Conservation (phyloP, 2,797 vertebrate species). For the Cygnus olor region DNA sequence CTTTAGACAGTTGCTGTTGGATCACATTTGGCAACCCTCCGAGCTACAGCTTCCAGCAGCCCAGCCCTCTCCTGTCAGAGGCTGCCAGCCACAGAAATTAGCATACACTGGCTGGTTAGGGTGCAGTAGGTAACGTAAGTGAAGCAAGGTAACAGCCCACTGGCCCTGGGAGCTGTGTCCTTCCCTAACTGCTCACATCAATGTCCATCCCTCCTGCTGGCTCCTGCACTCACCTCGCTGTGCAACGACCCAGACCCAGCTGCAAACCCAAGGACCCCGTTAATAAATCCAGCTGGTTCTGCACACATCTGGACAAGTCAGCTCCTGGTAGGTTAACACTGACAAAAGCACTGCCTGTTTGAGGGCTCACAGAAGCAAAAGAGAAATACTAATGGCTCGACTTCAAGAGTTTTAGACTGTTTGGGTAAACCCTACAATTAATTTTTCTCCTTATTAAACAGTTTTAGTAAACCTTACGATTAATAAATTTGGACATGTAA, state of each 20-base stretch:
- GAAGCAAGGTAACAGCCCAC: background rate
- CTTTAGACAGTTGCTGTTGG: background rate
- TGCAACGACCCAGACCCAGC: background rate
- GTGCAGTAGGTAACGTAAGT: rapidly evolving
- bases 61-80: background rate
- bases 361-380: background rate
- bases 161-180: rapidly evolving
- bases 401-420: background rate
- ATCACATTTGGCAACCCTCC: background rate
- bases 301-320: background rate
- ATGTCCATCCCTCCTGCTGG: background rate
- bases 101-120: background rate
- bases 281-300: background rate
- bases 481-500: background rate
- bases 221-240: background rate
- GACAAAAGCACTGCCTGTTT: background rate
- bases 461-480: background rate
- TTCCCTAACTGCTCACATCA: background rate
- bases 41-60: background rate
- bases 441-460: too few relatives aligned
- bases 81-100: background rate
- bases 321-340: background rate
- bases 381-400: background rate
- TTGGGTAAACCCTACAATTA: too few relatives aligned
- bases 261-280: background rate